phyloP scores from a whole-genome alignment of 2,113 vertebrate genomes.

The Tyrannus savana region DNA sequence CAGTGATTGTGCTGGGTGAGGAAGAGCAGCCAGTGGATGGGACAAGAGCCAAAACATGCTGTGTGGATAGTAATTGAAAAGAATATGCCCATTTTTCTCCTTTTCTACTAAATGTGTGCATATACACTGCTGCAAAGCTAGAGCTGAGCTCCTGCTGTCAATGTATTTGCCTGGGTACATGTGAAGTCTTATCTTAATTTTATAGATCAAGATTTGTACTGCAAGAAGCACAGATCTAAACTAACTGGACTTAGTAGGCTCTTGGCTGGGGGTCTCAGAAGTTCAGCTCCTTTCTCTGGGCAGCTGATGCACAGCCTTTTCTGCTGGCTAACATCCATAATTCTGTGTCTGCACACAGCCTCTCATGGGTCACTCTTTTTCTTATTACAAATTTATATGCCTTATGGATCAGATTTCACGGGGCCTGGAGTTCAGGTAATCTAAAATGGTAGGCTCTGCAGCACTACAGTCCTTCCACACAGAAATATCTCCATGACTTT shows the following conservation, averaged over 20 bases:
- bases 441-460: neutral
- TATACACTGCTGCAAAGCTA: neutral
- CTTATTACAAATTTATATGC: neutral
- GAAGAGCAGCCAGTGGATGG: neutral
- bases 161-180: neutral
- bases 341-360: neutral
- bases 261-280: neutral
- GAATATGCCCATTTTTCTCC: neutral
- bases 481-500: neutral
- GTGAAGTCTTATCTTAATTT: neutral
- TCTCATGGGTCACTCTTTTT: neutral
- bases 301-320: rapidly evolving
- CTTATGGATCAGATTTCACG: neutral
- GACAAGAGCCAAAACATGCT: neutral
- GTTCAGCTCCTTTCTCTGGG: neutral
- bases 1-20: neutral
- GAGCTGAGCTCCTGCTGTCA: neutral
- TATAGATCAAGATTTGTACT: neutral
- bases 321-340: neutral
- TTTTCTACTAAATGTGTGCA: neutral
- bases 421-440: neutral
- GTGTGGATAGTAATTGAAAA: neutral
- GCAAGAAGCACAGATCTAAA: neutral
- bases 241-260: neutral
- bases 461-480: neutral